phyloP scores from a whole-genome alignment of 2,888 invertebrate genomes.

The Cyaniris semiargus region DNA sequence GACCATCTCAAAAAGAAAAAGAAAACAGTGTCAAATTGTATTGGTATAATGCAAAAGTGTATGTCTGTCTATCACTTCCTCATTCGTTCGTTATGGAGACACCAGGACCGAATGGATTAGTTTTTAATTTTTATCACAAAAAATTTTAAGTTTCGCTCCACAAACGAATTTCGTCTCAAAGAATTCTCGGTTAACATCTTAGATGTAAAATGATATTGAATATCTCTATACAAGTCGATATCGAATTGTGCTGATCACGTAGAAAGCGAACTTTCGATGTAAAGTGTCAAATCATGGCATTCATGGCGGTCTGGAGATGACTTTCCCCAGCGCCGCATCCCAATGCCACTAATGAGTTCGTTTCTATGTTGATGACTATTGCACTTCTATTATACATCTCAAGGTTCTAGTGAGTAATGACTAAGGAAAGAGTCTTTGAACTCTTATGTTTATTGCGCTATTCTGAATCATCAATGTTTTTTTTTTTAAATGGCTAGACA shows the following conservation, averaged over 20 bases:
- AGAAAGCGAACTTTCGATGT: constrained; percentile 19
- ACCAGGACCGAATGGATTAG: no score
- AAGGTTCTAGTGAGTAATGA: not conserved
- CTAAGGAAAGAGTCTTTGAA: not conserved
- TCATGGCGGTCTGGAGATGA: not conserved
- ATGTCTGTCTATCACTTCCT: no score
- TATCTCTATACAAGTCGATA: no score
- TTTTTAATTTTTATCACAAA: no score
- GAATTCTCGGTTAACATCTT: no score
- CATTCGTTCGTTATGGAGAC: no score
- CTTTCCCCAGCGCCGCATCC: not conserved
- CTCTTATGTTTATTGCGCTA: not conserved
- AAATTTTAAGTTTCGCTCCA: no score
- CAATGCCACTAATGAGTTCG: not conserved
- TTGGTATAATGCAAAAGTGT: no score
- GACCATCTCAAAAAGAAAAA: no score
- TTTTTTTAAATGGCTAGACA: not conserved
- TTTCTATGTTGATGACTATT: not conserved
- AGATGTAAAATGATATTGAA: no score
- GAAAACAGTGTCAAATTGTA: no score
- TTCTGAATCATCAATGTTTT: not conserved
- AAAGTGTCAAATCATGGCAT: constrained; percentile 20
- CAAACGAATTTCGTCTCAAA: no score
- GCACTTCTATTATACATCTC: not conserved
- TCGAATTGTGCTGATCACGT: constrained; percentile 11